phyloP scores from a whole-genome alignment of 2,797 vertebrate species.

The Tokudaia muenninki region DNA sequence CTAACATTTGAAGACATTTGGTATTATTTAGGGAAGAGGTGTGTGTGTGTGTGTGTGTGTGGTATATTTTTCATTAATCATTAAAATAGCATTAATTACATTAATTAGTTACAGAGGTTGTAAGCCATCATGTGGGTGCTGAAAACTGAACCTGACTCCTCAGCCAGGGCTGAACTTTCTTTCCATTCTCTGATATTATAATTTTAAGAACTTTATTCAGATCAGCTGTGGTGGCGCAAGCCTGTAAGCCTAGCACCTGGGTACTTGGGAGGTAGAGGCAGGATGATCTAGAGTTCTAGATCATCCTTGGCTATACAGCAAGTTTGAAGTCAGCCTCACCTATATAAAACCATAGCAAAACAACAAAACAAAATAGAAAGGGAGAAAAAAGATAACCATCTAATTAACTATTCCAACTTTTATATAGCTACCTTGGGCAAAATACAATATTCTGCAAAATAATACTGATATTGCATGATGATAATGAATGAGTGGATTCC shows the following conservation, averaged over 20 bases:
- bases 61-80: not conserved
- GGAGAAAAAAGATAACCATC: not conserved
- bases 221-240: not conserved
- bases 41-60: no score
- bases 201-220: not conserved
- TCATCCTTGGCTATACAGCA: not conserved
- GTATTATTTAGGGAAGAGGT: constrained; percentile 6
- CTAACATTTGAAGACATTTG: not conserved
- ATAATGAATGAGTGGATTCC: not conserved
- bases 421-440: not conserved
- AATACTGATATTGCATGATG: constrained; percentile 9
- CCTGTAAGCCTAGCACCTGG: not conserved
- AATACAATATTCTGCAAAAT: constrained; percentile 22
- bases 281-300: not conserved
- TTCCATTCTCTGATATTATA: not conserved
- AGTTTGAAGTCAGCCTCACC: not conserved
- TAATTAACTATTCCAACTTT: not conserved
- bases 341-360: not conserved
- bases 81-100: not conserved
- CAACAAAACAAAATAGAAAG: not conserved
- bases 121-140: not conserved
- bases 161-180: not conserved
- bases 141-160: not conserved
- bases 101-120: not conserved
- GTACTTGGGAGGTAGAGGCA: not conserved